Conservation (phyloP, 2,113 vertebrate genomes). For the Taurulus bubalis region DNA sequence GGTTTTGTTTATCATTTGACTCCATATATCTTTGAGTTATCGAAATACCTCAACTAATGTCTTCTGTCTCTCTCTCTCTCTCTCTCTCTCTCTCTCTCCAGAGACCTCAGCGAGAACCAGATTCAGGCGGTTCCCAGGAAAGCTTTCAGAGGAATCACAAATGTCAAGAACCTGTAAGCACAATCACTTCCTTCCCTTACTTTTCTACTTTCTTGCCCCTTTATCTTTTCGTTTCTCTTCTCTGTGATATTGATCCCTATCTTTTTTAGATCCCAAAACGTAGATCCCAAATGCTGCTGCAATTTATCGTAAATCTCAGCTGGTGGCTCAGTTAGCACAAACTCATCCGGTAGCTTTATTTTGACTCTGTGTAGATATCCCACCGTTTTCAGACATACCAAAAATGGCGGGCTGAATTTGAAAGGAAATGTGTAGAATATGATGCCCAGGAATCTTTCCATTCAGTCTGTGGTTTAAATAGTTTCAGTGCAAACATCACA, state of each 20-base stretch:
- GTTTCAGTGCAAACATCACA: neutral
- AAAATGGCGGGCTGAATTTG: neutral
- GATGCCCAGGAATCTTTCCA: neutral
- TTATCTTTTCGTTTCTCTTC: neutral
- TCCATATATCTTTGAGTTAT: slow-evolving; percentile 50
- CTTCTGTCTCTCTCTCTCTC: slow-evolving; percentile 54
- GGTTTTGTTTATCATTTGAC: slow-evolving; percentile 62
- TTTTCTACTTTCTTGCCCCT: neutral
- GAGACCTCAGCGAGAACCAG: slow-evolving; percentile 98
- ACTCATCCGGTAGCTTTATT: neutral
- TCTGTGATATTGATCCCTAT: neutral
- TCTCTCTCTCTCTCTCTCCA: slow-evolving; percentile 78
- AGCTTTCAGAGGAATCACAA: slow-evolving; percentile 95
- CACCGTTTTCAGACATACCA: neutral
- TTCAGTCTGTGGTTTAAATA: neutral
- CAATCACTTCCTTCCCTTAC: slow-evolving; percentile 3
- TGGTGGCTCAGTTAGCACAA: neutral
- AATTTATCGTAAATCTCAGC: neutral
- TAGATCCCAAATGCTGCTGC: neutral
- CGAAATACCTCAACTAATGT: slow-evolving; percentile 62
- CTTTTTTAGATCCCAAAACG: neutral
- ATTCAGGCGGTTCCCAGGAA: slow-evolving; percentile 98
- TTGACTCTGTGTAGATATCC: neutral
- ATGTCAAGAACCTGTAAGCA: slow-evolving; percentile 98
- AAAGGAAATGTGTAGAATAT: neutral